A percentile compares a stretch with the other conserved stretches of the same genome.
Conservation (phyloP, 2,113 vertebrate genomes). For the Rhinopomastus cyanomelas region DNA sequence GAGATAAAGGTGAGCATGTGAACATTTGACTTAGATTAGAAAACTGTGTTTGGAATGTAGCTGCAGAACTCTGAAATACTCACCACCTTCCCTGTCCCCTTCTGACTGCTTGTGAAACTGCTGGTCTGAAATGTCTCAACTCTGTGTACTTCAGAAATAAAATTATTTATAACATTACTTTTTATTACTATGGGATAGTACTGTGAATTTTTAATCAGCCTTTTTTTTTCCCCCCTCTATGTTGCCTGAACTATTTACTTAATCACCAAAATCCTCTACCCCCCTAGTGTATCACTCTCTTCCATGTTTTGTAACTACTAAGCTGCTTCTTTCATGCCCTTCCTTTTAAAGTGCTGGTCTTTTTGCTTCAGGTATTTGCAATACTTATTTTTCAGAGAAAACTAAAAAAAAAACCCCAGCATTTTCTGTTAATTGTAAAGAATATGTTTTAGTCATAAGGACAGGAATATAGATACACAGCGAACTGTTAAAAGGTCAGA, state of each 20-base stretch:
- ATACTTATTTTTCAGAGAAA: neutral
- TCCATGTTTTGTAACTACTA: neutral
- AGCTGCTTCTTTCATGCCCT: neutral
- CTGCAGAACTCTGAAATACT: neutral
- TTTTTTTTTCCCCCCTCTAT: neutral
- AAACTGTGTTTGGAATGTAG: neutral
- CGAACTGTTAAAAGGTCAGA: neutral
- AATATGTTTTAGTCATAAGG: neutral
- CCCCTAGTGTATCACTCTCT: neutral
- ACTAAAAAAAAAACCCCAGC: neutral
- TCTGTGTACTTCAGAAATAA: neutral
- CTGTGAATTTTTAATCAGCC: neutral
- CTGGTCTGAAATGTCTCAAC: neutral
- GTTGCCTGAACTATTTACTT: neutral
- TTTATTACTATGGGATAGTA: neutral
- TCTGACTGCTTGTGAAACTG: neutral
- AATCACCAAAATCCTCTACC: neutral
- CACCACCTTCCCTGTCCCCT: neutral
- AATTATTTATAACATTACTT: neutral
- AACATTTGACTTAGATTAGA: neutral
- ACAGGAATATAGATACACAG: neutral
- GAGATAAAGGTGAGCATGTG: slow-evolving; percentile 90
- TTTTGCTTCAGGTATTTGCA: neutral
- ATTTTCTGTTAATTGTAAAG: neutral
- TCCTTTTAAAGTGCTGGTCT: neutral